A percentile compares a stretch with the other conserved stretches of the same genome.
Conservation (phyloP, 2,888 invertebrate species). For the Tupiocoris notatus region DNA sequence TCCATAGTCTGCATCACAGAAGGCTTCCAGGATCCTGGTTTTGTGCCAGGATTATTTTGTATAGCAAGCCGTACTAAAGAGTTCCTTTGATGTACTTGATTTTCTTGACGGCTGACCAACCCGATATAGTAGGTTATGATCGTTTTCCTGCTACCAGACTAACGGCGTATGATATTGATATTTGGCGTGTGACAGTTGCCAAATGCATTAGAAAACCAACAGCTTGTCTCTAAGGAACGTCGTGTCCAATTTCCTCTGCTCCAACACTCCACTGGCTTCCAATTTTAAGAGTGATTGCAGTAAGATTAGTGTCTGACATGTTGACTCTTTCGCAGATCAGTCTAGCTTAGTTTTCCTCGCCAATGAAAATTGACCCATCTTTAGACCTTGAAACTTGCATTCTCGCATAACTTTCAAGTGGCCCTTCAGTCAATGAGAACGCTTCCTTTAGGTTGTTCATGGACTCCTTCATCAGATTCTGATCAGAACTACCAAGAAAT, state of each 20-base stretch:
- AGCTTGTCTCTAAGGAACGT: not conserved
- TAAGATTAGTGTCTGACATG: not conserved
- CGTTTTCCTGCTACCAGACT: not conserved
- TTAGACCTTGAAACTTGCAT: too few species aligned
- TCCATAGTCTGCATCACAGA: too few species aligned
- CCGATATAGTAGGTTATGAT: not conserved
- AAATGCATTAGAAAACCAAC: not conserved
- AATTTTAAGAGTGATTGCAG: not conserved
- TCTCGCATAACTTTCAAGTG: too few species aligned
- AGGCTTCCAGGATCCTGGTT: too few species aligned
- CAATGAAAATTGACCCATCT: not conserved
- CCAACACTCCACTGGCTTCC: not conserved
- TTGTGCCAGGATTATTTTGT: too few species aligned
- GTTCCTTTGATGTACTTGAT: not conserved
- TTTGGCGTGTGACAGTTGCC: not conserved
- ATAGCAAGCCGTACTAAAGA: too few species aligned
- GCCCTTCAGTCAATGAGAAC: too few species aligned
- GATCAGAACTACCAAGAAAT: not conserved
- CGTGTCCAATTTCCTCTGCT: not conserved
- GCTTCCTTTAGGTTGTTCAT: too few species aligned
- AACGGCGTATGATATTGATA: not conserved
- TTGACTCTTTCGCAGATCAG: not conserved
- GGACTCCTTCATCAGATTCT: not conserved
- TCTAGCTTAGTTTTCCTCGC: not conserved
- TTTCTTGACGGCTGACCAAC: not conserved